A percentile compares a stretch with the other conserved stretches of the same genome.
Evolutionary conservation across 2,888 invertebrate genomes (phyloP).

Genomic region (Eledona agricola): DNA sequence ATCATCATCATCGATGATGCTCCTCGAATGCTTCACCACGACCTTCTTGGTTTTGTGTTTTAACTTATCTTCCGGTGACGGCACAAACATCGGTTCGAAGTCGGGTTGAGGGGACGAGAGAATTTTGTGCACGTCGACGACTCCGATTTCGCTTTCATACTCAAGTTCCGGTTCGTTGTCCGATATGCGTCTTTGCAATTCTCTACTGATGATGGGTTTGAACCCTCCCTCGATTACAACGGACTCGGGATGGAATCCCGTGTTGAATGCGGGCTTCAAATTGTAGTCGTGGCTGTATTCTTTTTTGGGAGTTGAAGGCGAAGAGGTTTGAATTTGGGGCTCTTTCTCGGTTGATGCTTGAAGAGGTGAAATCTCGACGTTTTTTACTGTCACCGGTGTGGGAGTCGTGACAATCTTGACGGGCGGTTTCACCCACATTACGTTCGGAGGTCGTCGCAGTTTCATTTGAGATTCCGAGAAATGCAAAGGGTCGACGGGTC

Average conservation of each 20-base stretch:
- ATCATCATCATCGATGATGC: slow-evolving; percentile 48
- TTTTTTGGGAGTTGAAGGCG: slow-evolving; percentile 28
- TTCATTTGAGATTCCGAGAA: slow-evolving; percentile 13
- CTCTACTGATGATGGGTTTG: slow-evolving; percentile 75
- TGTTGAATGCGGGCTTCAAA: slow-evolving; percentile 7
- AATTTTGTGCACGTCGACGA: slow-evolving; percentile 60
- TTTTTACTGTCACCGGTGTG: slow-evolving; percentile 34
- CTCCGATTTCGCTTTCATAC: slow-evolving; percentile 65
- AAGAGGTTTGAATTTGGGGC: slow-evolving; percentile 49
- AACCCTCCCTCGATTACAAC: slow-evolving; percentile 87
- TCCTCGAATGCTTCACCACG: slow-evolving; percentile 40
- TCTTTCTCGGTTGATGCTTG: slow-evolving; percentile 58
- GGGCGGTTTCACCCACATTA: slow-evolving; percentile 4
- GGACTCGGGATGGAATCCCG: slow-evolving; percentile 76
- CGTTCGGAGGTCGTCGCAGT: slow-evolving; percentile 6
- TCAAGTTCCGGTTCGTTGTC: slow-evolving; percentile 57
- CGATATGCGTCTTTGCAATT: slow-evolving; percentile 66
- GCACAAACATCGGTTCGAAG: slow-evolving; percentile 84
- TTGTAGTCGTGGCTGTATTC: neutral
- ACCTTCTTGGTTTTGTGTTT: slow-evolving; percentile 56
- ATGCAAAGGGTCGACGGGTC: slow-evolving; percentile 10
- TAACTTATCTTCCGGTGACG: slow-evolving; percentile 75
- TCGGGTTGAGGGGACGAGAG: slow-evolving; percentile 67
- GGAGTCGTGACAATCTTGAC: slow-evolving; percentile 5
- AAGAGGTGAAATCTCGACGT: slow-evolving; percentile 55